Evolutionary conservation across 2,113 vertebrate genomes (phyloP), one percentile per base, ranked within the genome.

Genomic region (Pelecanus crispus): DNA sequence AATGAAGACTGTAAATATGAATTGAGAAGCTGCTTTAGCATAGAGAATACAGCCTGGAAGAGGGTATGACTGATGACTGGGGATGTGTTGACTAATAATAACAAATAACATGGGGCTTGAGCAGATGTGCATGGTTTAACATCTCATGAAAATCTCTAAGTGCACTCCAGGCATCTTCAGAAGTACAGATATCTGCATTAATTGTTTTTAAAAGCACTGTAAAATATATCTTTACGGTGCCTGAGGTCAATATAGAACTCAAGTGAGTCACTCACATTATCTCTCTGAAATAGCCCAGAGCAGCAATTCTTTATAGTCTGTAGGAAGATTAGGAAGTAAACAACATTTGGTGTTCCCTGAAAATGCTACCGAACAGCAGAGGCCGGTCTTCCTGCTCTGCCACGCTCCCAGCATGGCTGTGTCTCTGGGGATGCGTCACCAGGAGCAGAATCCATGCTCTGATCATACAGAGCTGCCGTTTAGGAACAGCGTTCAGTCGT

Each of bases 261-360:
- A 92, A 92, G 42, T 80, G 87, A 95, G 94, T 96, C 62, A 58
- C 73, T 93, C 45, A 14, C 62, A 49, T 94, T 86, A 83, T 93
- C 29, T 73, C 65, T 91, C 80, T 79, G 88, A 94, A 92, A 87
- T 61, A 94, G 77, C 88, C 83, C 78, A 81, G 53, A 95, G 89
- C 89, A 82, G 42, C 77, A 94, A 55, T 84, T 90, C 92, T 92
- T 92, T 89, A 17, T 91, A 45, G 85, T 96, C 71, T 81, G 65
- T 87, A 50, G 66, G 78, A 93, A 85, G 66, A 94, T 94, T 82
- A 92, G 70, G 66, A 92, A 94, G 66, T 90, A 96, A 97, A 80
- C 82, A 95, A 81, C 61, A 50, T 85, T 91, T 87, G 62, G 58
- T 82, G 62, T 85, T 92, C 83, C 58, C 55, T 91, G 71, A 91